phyloP scores from a whole-genome alignment of 2,888 invertebrate genomes.

The Lasioglossum zephyrum region DNA sequence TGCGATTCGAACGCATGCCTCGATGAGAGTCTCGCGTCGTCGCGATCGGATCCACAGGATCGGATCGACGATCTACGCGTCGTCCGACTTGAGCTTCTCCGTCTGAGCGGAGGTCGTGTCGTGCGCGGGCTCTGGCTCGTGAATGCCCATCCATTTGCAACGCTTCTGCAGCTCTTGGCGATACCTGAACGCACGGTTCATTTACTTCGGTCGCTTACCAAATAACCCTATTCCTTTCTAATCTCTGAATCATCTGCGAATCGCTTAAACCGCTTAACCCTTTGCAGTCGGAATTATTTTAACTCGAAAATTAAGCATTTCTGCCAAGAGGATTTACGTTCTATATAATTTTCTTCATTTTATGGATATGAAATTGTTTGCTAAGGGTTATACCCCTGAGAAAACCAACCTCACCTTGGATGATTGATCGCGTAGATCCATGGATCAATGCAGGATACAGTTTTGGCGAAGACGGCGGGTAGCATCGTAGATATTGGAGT shows the following conservation, averaged over 20 bases:
- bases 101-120: constrained; percentile 79
- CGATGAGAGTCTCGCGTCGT: background rate
- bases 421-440: constrained; percentile 96
- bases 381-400: background rate
- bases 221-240: background rate
- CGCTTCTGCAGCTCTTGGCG: constrained; percentile 92
- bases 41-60: background rate
- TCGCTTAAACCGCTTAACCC: too few species aligned
- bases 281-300: too few species aligned
- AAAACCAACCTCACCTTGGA: constrained; percentile 87
- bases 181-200: constrained; percentile 70
- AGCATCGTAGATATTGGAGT: constrained; percentile 90
- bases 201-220: background rate
- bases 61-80: constrained; percentile 72
- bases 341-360: too few species aligned
- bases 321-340: too few species aligned
- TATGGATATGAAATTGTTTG: too few species aligned
- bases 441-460: constrained; percentile 96
- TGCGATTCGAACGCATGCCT: constrained; percentile 44
- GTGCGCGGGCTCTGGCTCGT: constrained; percentile 79
- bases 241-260: background rate
- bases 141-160: constrained; percentile 89
- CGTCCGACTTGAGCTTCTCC: constrained; percentile 79
- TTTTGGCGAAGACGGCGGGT: constrained; percentile 94
- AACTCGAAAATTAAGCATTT: too few species aligned